phyloP scores from a whole-genome alignment of 2,113 vertebrate genomes.

The Chaenogobius annularis region DNA sequence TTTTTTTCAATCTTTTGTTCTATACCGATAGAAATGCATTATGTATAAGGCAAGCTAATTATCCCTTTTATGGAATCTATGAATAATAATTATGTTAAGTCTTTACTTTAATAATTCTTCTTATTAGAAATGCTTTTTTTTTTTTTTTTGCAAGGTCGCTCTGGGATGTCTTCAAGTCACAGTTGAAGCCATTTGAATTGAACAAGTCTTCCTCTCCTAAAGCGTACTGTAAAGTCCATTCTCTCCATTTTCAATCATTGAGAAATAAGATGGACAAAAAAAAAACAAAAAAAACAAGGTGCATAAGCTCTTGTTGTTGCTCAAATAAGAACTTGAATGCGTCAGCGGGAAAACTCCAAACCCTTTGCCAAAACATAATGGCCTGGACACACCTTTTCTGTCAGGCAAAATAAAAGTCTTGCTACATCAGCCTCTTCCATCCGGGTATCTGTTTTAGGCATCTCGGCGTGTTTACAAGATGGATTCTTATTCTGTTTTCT shows the following conservation, averaged over 20 bases:
- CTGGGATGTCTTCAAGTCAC: constrained; percentile 31
- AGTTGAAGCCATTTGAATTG: constrained; percentile 21
- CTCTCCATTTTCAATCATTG: constrained; percentile 18
- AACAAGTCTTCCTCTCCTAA: constrained; percentile 16
- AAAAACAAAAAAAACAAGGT: constrained; percentile 19
- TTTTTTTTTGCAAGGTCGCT: constrained; percentile 13
- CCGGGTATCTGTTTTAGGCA: constrained; percentile 72
- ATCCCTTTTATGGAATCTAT: constrained; percentile 60
- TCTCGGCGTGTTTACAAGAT: constrained; percentile 73
- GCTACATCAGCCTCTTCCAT: constrained; percentile 67
- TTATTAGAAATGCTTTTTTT: constrained; percentile 30
- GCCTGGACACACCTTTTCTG: constrained; percentile 51
- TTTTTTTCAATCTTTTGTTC: constrained; percentile 49
- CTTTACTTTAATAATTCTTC: constrained; percentile 42
- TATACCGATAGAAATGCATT: constrained; percentile 54
- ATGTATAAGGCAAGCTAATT: constrained; percentile 69
- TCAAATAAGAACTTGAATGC: constrained; percentile 41
- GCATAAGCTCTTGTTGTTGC: constrained; percentile 37
- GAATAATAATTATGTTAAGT: constrained; percentile 65
- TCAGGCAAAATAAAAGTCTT: constrained; percentile 61
- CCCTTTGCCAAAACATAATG: constrained; percentile 46
- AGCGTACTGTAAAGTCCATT: constrained; percentile 19
- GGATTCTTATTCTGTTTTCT: constrained; percentile 70
- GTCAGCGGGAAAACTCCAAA: constrained; percentile 43
- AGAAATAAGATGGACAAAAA: constrained; percentile 8